These are phyloP conservation scores for Callimorpha dominula DNA, from an alignment of 2,888 invertebrate species.

Conservation along the genomic window DNA sequence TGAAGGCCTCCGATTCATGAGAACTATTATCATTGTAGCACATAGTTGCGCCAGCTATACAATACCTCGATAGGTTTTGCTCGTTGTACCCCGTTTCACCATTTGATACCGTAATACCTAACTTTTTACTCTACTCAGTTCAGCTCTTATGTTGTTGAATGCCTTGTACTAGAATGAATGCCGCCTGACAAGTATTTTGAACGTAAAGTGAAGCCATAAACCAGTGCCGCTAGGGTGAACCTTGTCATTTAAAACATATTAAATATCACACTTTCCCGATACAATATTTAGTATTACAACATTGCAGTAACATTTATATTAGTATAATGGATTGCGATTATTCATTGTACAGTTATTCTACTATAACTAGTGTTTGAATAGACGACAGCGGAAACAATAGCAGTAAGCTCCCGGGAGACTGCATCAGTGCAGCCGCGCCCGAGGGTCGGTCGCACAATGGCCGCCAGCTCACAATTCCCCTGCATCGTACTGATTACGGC, in stretches of 20 bases:
- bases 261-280: slow-evolving; percentile 37
- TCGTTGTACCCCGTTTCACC: slow-evolving; percentile 68
- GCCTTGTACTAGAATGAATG: slow-evolving; percentile 47
- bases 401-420: slow-evolving; percentile 69
- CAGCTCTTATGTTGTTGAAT: slow-evolving; percentile 51
- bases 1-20: slow-evolving; percentile 63
- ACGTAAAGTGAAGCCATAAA: slow-evolving; percentile 63
- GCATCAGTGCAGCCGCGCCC: slow-evolving; percentile 53
- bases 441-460: slow-evolving; percentile 65
- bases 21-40: slow-evolving; percentile 68
- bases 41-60: slow-evolving; percentile 58
- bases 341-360: slow-evolving; percentile 42
- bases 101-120: slow-evolving; percentile 58
- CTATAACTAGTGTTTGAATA: slow-evolving; percentile 52
- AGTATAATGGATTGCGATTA: slow-evolving; percentile 9
- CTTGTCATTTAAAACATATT: slow-evolving; percentile 49
- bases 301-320: slow-evolving; percentile 16
- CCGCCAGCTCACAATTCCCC: slow-evolving; percentile 59
- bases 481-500: slow-evolving; percentile 67
- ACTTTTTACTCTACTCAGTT: slow-evolving; percentile 49
- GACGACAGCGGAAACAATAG: slow-evolving; percentile 65
- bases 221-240: slow-evolving; percentile 54
- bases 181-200: slow-evolving; percentile 54
- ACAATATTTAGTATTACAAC: slow-evolving; percentile 28
- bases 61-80: slow-evolving; percentile 70